These are phyloP conservation scores for Bicyclus anynana DNA, from an alignment of 1,140 invertebrate genomes.

Conservation along the genomic window DNA sequence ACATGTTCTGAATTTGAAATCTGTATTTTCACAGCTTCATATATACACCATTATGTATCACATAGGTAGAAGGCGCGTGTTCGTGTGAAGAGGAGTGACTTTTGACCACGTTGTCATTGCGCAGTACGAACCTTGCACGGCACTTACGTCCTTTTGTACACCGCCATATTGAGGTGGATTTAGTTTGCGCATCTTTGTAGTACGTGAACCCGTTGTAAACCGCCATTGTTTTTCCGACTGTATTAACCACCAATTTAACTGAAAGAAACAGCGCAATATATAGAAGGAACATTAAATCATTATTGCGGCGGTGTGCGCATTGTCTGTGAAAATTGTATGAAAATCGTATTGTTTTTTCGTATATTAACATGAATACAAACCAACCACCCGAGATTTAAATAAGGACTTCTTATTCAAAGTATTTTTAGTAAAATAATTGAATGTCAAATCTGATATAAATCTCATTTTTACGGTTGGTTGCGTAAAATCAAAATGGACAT, in stretches of 20 bases:
- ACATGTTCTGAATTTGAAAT: too few relatives aligned
- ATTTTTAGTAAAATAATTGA: too few relatives aligned
- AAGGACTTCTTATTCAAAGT: too few relatives aligned
- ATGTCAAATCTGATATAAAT: too few relatives aligned
- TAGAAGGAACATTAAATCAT: neutral
- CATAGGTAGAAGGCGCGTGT: slow-evolving; percentile 15
- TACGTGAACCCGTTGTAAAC: slow-evolving; percentile 31
- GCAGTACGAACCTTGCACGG: slow-evolving; percentile 8
- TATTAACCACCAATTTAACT: slow-evolving; percentile 20
- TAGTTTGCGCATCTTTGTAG: slow-evolving; percentile 10
- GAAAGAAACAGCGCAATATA: slow-evolving; percentile 1
- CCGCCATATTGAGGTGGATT: slow-evolving; percentile 6
- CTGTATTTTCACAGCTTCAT: slow-evolving; percentile 1
- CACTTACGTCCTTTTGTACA: slow-evolving; percentile 18
- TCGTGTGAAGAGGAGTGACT: slow-evolving; percentile 5
- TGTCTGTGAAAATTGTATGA: too few relatives aligned
- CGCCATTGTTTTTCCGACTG: slow-evolving; percentile 23
- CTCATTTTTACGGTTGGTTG: too few relatives aligned
- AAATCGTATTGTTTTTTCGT: too few relatives aligned
- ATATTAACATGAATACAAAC: too few relatives aligned
- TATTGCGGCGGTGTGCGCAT: too few relatives aligned
- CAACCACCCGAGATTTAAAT: too few relatives aligned
- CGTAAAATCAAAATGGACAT: too few relatives aligned
- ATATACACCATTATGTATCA: slow-evolving; percentile 17
- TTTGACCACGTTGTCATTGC: neutral